phyloP scores from a whole-genome alignment of 2,113 vertebrate genomes.

The Psettodes erumei region DNA sequence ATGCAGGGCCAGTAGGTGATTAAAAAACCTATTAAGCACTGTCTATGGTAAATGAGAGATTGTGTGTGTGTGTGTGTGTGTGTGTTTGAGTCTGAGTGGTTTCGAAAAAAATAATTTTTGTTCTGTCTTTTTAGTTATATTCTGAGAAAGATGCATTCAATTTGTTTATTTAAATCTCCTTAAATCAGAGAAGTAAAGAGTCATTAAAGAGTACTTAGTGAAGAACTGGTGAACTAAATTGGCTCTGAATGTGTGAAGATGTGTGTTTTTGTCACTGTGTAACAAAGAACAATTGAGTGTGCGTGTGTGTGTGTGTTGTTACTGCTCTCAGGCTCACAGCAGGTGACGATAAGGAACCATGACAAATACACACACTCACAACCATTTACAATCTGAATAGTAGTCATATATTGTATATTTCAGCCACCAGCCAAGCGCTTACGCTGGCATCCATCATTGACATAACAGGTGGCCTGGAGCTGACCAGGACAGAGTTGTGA shows the following conservation, averaged over 20 bases:
- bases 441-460: conserved; percentile 70
- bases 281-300: conserved; percentile 47
- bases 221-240: conserved; percentile 48
- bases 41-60: conserved; percentile 11
- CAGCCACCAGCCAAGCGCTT: conserved; percentile 52
- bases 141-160: background rate
- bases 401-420: conserved; percentile 67
- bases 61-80: background rate
- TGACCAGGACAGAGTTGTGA: conserved; percentile 77
- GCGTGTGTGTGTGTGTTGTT: conserved; percentile 22
- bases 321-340: conserved; percentile 56
- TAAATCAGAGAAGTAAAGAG: conserved; percentile 14
- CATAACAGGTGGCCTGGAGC: conserved; percentile 80
- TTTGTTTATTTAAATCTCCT: background rate
- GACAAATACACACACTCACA: conserved; percentile 72
- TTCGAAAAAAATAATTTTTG: conserved; percentile 21
- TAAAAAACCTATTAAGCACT: conserved; percentile 43
- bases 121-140: conserved; percentile 7
- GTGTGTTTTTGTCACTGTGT: conserved; percentile 34
- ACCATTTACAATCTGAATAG: conserved; percentile 68
- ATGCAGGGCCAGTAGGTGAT: conserved; percentile 28
- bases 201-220: conserved; percentile 24
- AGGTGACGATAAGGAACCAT: conserved; percentile 73
- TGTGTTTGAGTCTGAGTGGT: conserved; percentile 26
- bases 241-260: conserved; percentile 50